phyloP scores from a whole-genome alignment of 2,888 invertebrate species.

The Cheilosia vernalis region DNA sequence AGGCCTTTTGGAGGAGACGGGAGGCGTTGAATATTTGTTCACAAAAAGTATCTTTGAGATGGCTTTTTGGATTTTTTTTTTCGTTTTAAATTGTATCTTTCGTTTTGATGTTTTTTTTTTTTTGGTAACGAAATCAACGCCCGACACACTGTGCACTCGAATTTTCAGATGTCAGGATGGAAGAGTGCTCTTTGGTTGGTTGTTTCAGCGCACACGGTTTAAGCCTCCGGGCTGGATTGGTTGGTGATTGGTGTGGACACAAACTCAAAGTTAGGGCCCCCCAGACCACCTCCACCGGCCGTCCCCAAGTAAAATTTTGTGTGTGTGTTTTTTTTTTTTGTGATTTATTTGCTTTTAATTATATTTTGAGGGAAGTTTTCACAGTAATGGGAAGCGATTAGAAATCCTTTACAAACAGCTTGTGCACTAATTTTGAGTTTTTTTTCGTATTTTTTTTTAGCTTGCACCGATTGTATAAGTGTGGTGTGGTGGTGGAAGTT shows the following conservation, averaged over 20 bases:
- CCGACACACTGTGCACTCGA: conserved; percentile 37
- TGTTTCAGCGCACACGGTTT: conserved; percentile 21
- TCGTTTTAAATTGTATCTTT: conserved; percentile 23
- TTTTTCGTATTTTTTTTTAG: conserved; percentile 15
- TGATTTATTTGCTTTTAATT: conserved; percentile 40
- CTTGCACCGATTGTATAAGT: conserved; percentile 72
- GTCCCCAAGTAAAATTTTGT: conserved; percentile 79
- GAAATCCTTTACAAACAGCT: conserved; percentile 52
- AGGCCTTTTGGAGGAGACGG: conserved; percentile 83
- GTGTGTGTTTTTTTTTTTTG: conserved; percentile 21
- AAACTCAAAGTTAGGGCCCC: conserved; percentile 77
- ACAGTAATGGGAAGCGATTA: conserved; percentile 60
- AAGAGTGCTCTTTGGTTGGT: conserved; percentile 26
- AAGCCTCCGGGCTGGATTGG: conserved; percentile 63
- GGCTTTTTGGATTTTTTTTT: conserved; percentile 25
- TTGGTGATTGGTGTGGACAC: conserved; percentile 60
- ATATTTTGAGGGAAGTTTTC: conserved; percentile 41
- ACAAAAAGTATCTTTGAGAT: conserved; percentile 43
- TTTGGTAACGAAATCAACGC: conserved; percentile 32
- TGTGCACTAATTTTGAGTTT: conserved; percentile 71
- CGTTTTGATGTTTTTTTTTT: conserved; percentile 20
- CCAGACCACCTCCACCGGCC: conserved; percentile 84
- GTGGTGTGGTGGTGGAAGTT: conserved; percentile 56
- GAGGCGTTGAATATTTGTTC: conserved; percentile 78
- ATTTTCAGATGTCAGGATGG: conserved; percentile 33